These are phyloP conservation scores for Drosophila gaucha DNA, from an alignment of 2,888 invertebrate species.

Conservation along the genomic window DNA sequence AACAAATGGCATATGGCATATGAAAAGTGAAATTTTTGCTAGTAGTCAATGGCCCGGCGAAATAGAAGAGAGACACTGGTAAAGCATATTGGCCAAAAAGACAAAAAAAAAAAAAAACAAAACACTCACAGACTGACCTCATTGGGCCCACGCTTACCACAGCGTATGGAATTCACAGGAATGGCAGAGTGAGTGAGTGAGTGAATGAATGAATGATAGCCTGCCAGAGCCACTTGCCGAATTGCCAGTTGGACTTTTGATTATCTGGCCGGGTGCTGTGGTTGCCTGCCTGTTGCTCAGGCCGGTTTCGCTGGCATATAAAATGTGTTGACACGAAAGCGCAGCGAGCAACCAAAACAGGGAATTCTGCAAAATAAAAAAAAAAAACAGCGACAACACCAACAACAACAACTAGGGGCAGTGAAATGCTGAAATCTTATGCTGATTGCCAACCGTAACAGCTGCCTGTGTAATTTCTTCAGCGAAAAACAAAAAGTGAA, in stretches of 20 bases:
- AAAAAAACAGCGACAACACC: constrained; percentile 9
- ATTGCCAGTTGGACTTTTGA: constrained; percentile 53
- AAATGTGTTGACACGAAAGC: constrained; percentile 73
- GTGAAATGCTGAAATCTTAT: constrained; percentile 63
- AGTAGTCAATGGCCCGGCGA: constrained; percentile 43
- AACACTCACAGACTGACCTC: constrained; percentile 50
- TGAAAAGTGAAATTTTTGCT: constrained; percentile 68
- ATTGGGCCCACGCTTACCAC: constrained; percentile 60
- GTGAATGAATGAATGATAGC: constrained; percentile 58
- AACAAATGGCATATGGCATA: constrained; percentile 27
- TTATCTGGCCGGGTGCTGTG: constrained; percentile 41
- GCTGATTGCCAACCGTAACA: constrained; percentile 64
- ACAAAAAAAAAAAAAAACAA: too few species aligned
- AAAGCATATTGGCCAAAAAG: constrained; percentile 35
- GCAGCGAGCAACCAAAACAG: constrained; percentile 41
- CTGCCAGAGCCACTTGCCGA: constrained; percentile 53
- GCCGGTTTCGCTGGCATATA: constrained; percentile 49
- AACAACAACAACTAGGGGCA: constrained; percentile 13
- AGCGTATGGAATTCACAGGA: constrained; percentile 19
- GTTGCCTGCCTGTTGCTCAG: constrained; percentile 16
- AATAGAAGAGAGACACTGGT: constrained; percentile 20
- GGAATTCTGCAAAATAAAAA: constrained; percentile 31
- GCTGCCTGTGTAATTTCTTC: constrained; percentile 68
- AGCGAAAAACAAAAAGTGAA: constrained; percentile 64
- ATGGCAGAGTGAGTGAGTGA: constrained; percentile 34